Base-by-base conservation (phyloP, 2,888 invertebrate species). In the Trichogramma dendrolimi region DNA sequence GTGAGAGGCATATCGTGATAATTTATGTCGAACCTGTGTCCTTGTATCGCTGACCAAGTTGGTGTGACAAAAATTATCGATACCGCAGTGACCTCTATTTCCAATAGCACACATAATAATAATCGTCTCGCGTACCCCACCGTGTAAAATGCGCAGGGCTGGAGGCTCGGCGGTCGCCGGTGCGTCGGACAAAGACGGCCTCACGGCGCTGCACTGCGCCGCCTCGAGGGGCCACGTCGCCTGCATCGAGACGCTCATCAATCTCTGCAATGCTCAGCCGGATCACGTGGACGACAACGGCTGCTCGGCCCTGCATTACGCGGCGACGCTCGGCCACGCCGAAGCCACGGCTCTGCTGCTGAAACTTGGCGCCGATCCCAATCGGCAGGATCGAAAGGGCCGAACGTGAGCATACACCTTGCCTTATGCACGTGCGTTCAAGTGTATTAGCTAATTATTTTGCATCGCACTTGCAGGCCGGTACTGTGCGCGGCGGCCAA, bases 401-500 rank as follows among this genome's bases (percentile, higher is more conserved):
- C 85, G 96, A 67, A 95, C 93, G 85, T 86, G 74, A 79, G 81
- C 73, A 5, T 47, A 38, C 55, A 5, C 41, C 2, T 4, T 40
- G 6, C 2, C 44, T 8, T 8, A 53, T 14, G 14, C 14, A 27
- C 27, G n/a, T 46, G 27, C 3, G 27, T n/a, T n/a, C 27, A 3
- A 10, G 2, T 4, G n/a, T 50, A 11, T 2, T 3, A 27, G 2
- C 11, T 11, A 46, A n/a, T 11, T 46, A n/a, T 10, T 46, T 46
- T 46, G 10, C 2, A 46, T 10, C 3, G 27, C 27, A 2, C 27
- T 66, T 73, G 47, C 74, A 87, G 86, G 66, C 93, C 96, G 2
- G 94, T 94, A 0, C 93, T 96, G 73, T 96, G 96, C 71, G 96
- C 96, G 2, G 95, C 96, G 61, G 92, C 96, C 6, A 96, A 96